Percentiles rank a stretch among this genome's conserved stretches.
phyloP scores from a whole-genome alignment of 1,140 invertebrate genomes.

The Phenacoccus solenopsis region DNA sequence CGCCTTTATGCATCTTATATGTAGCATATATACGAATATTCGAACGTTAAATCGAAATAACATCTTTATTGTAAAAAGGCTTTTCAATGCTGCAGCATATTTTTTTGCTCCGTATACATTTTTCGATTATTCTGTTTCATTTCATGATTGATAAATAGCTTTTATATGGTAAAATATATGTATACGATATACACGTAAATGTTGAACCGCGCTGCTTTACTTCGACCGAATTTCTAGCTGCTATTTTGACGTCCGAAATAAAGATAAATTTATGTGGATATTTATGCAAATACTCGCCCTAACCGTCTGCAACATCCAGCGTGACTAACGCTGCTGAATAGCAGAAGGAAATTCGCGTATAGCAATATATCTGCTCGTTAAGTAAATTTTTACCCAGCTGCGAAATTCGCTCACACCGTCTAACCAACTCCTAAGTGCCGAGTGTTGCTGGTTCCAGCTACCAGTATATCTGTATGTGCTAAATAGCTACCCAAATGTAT shows the following conservation, averaged over 20 bases:
- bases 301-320: too few species aligned
- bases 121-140: neutral
- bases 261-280: neutral
- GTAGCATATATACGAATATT: too few species aligned
- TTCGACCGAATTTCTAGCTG: neutral
- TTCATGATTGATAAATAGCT: slow-evolving; percentile 3
- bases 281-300: neutral
- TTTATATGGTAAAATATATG: neutral
- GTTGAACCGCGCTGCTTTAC: neutral
- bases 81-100: neutral
- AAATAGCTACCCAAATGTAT: too few species aligned
- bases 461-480: too few species aligned
- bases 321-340: neutral
- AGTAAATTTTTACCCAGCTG: too few species aligned
- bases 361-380: neutral
- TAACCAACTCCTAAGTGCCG: too few species aligned
- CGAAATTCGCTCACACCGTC: too few species aligned
- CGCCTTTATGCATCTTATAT: too few species aligned
- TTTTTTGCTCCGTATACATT: neutral
- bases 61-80: neutral
- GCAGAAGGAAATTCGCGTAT: neutral
- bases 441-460: too few species aligned
- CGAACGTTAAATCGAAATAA: neutral
- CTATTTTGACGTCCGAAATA: neutral
- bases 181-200: too few species aligned